phyloP scores from a whole-genome alignment of 2,113 vertebrate species.

The Pogonocichla stellata region DNA sequence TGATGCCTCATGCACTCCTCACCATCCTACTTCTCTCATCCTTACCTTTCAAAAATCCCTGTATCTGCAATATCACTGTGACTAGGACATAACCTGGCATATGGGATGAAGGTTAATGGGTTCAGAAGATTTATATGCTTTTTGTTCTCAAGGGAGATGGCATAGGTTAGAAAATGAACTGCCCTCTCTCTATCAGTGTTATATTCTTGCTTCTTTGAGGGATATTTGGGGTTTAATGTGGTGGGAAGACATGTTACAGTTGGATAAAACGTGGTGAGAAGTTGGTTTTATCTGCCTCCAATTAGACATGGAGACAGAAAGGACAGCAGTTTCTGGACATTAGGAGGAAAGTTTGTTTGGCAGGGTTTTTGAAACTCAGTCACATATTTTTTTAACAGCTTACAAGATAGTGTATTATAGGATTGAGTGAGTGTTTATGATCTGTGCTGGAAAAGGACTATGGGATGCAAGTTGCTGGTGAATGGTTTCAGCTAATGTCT shows the following conservation, averaged over 20 bases:
- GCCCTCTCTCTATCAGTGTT: background rate
- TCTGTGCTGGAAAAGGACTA: background rate
- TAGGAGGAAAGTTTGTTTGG: background rate
- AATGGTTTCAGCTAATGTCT: slow-evolving; percentile 7
- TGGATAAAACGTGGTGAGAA: background rate
- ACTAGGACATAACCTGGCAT: background rate
- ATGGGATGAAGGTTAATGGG: background rate
- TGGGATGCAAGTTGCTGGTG: background rate
- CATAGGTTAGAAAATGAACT: background rate
- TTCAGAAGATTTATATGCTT: background rate
- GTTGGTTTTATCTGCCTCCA: slow-evolving; percentile 22
- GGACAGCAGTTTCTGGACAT: slow-evolving; percentile 2
- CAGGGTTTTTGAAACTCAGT: background rate
- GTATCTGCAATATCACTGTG: background rate
- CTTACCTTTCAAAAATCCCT: background rate
- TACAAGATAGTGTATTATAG: background rate
- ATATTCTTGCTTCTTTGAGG: background rate
- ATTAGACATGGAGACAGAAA: background rate
- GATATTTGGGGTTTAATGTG: background rate
- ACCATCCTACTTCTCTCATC: background rate
- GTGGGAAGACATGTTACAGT: background rate
- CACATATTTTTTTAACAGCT: slow-evolving; percentile 7
- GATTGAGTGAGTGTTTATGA: slow-evolving; percentile 28
- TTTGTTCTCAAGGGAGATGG: background rate
- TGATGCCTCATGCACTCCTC: background rate